Evolutionary conservation across 2,797 vertebrate species (phyloP).

Genomic region (Phrynocephalus guinanensis): DNA sequence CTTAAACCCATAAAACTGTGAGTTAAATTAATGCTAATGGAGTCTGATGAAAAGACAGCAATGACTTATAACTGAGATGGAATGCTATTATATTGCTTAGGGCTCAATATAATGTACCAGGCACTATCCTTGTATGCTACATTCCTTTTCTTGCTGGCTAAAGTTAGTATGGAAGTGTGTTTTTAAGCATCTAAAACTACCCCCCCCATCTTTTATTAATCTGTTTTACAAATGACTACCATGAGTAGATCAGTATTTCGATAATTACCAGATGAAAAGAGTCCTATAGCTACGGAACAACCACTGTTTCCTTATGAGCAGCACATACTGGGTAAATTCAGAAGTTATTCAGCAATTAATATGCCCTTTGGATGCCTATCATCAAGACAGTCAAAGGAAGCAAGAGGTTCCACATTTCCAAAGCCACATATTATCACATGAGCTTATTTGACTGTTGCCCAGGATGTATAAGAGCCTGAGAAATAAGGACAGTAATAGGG

Average conservation of each 20-base stretch:
- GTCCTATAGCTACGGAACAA: background rate
- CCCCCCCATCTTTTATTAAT: background rate
- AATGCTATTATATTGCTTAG: background rate
- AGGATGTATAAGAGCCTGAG: conserved; percentile 80
- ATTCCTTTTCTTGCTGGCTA: background rate
- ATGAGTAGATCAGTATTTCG: background rate
- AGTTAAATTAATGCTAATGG: conserved; percentile 61
- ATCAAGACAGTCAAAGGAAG: conserved; percentile 71
- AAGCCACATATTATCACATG: conserved; percentile 68
- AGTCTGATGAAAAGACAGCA: conserved; percentile 54
- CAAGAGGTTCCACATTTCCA: conserved; percentile 74
- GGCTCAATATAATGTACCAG: background rate
- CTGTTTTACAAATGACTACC: background rate
- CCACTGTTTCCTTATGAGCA: background rate
- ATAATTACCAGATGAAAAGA: background rate
- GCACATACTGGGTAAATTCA: conserved; percentile 42
- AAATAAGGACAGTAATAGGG: conserved; percentile 77
- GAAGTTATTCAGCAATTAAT: conserved; percentile 64
- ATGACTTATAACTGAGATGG: background rate
- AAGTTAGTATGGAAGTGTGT: background rate
- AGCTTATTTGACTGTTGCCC: conserved; percentile 78
- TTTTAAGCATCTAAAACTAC: background rate
- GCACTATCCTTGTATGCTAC: background rate
- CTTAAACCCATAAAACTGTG: conserved; percentile 63
- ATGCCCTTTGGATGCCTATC: conserved; percentile 67